Conservation (phyloP, 35 echinoderm and acorn worm species). For the Heliocidaris erythrogramma region DNA sequence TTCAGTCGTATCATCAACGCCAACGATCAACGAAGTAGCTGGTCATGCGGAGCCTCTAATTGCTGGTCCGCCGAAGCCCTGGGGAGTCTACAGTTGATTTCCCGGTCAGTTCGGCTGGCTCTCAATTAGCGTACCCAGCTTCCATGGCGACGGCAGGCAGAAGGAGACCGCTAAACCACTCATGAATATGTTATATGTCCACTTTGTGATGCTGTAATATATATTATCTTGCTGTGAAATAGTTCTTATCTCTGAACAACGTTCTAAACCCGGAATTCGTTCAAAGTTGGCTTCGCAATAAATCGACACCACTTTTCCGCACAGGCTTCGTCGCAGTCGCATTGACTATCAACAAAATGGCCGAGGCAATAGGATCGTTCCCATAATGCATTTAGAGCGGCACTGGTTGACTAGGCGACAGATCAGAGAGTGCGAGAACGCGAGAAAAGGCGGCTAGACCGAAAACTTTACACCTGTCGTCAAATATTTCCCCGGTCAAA, state of each 20-base stretch:
- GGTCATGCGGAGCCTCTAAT: neutral
- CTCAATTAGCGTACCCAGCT: slow-evolving; percentile 7
- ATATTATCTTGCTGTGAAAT: neutral
- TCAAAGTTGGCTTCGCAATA: neutral
- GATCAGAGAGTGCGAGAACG: neutral
- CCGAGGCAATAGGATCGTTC: slow-evolving; percentile 25
- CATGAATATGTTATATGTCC: neutral
- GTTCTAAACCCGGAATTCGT: neutral
- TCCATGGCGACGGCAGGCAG: slow-evolving; percentile 20
- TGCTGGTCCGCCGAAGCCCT: neutral
- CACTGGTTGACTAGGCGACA: slow-evolving; percentile 39
- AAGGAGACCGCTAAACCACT: neutral
- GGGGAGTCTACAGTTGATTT: neutral
- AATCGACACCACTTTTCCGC: neutral
- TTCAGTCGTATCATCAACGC: neutral
- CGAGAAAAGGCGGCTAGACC: neutral
- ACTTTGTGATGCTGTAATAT: neutral
- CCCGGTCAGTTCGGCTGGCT: neutral
- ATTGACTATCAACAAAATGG: neutral
- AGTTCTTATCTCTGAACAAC: neutral
- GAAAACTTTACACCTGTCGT: neutral
- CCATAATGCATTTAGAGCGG: slow-evolving; percentile 35
- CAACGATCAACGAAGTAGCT: neutral
- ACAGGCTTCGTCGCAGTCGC: neutral
- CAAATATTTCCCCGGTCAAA: neutral